Evolutionary conservation across 2,888 invertebrate genomes (phyloP), one percentile per base, ranked within the genome.

Genomic region (Chrysodeixis includens): DNA sequence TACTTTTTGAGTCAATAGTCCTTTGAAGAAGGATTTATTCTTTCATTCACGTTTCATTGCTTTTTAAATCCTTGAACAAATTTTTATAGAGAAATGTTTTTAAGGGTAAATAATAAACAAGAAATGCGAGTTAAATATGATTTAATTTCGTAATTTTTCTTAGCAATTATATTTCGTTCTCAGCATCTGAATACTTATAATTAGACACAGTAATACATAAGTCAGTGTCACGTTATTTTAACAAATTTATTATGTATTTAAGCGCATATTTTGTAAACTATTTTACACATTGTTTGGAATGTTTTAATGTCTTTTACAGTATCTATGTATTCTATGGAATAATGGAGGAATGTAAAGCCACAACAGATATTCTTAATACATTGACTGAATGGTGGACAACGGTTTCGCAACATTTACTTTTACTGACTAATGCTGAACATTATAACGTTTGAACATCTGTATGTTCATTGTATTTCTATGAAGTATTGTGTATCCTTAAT

Each of bases 121-220:
- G 66, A 68, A 78, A 65, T 86, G 92, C 94, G 92, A 94, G 94
- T 95, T 94, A 94, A 95, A 95, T 95, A 95, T 93, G 93, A 92
- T 94, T 94, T 94, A 94, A 94, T 95, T 94, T 93, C 91, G 91
- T 94, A 93, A 93, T 93, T 92, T 93, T 92, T 94, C 94, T 94
- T 95, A 94, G 94, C 94, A 93, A 90, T 93, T 94, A 93, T 92
- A 93, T 93, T 94, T 94, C 92, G 91, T 93, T 93, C 88, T 93
- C 93, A 93, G 94, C 94, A 90, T 93, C 90, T 90, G 90, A 92
- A 90, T 93, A 92, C 91, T 91, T 93, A 93, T 88, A 91, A 88
- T 90, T 87, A 92, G 92, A 92, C 90, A 92, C 91, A 85, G 88
- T 86, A 88, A 88, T 92, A 92, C 90, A 90, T 89, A 87, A 90